These are phyloP conservation scores for Drosophila kanekoi DNA, from an alignment of 2,888 invertebrate species.

Conservation along the genomic window DNA sequence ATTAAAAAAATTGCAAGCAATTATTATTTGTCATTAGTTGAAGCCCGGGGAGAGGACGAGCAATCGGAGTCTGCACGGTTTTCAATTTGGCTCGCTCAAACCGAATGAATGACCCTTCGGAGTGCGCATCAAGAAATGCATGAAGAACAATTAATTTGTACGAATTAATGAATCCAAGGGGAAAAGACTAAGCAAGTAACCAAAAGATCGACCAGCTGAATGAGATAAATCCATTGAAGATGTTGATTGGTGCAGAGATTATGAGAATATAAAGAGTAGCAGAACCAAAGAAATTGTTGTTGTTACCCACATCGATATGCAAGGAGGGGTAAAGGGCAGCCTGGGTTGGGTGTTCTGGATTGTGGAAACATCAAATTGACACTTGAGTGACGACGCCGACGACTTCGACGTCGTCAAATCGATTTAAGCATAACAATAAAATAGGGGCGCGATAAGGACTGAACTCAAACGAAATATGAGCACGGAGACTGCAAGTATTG, in stretches of 20 bases:
- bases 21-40: conserved; percentile 74
- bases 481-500: conserved; percentile 30
- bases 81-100: conserved; percentile 31
- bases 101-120: conserved; percentile 51
- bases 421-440: conserved; percentile 55
- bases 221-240: conserved; percentile 26
- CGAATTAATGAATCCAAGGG: conserved; percentile 67
- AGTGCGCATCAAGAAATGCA: conserved; percentile 63
- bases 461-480: conserved; percentile 55
- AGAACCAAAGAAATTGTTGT: conserved; percentile 14
- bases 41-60: conserved; percentile 12
- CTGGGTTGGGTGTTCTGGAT: too few relatives aligned
- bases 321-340: conserved; percentile 6
- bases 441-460: conserved; percentile 48
- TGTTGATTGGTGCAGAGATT: conserved; percentile 57
- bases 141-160: conserved; percentile 72
- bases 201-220: conserved; percentile 37
- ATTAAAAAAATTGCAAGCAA: conserved; percentile 75
- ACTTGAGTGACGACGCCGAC: conserved; percentile 49
- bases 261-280: conserved; percentile 49
- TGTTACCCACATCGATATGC: conserved; percentile 39
- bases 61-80: conserved; percentile 28
- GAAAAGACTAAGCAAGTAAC: conserved; percentile 20
- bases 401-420: conserved; percentile 60
- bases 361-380: conserved; percentile 57